A percentile compares a stretch with the other conserved stretches of the same genome.
phyloP scores from a whole-genome alignment of 2,113 vertebrate genomes.

The Chaetura pelagica region DNA sequence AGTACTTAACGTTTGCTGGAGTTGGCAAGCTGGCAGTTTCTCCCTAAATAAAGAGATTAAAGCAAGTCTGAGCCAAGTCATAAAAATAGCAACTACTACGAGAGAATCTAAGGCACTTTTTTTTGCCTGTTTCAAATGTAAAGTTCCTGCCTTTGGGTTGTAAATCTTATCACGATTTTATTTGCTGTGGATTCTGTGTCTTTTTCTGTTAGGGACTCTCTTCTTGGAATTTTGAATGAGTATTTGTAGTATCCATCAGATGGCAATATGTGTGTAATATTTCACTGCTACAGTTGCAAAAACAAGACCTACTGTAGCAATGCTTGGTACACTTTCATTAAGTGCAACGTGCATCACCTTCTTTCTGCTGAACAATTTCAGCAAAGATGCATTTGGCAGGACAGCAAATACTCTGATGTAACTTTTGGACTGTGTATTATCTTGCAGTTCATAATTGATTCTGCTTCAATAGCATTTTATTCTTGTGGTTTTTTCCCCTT shows the following conservation, averaged over 20 bases:
- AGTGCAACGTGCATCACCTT: neutral
- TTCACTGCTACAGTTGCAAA: neutral
- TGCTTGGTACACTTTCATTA: neutral
- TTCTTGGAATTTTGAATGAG: conserved; percentile 21
- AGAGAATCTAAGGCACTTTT: conserved; percentile 43
- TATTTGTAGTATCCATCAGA: conserved; percentile 54
- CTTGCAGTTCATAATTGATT: neutral
- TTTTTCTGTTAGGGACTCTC: neutral
- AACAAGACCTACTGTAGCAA: neutral
- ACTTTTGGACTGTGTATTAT: conserved; percentile 17
- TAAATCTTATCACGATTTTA: conserved; percentile 7
- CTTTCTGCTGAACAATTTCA: neutral
- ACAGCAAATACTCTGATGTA: conserved; percentile 4
- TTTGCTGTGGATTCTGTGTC: neutral
- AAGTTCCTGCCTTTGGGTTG: neutral
- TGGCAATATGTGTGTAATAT: conserved; percentile 42
- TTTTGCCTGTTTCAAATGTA: conserved; percentile 28
- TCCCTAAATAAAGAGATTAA: conserved; percentile 64
- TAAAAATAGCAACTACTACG: conserved; percentile 69
- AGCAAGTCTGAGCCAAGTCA: conserved; percentile 54
- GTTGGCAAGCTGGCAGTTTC: conserved; percentile 58
- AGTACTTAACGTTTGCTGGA: conserved; percentile 60
- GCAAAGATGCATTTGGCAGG: conserved; percentile 21
- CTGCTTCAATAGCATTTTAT: neutral
- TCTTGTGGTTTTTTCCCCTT: neutral